A percentile compares a stretch with the other conserved stretches of the same genome.
Evolutionary conservation across 1,140 invertebrate genomes (phyloP).

Genomic region (Aphaenogaster ashmeadi): DNA sequence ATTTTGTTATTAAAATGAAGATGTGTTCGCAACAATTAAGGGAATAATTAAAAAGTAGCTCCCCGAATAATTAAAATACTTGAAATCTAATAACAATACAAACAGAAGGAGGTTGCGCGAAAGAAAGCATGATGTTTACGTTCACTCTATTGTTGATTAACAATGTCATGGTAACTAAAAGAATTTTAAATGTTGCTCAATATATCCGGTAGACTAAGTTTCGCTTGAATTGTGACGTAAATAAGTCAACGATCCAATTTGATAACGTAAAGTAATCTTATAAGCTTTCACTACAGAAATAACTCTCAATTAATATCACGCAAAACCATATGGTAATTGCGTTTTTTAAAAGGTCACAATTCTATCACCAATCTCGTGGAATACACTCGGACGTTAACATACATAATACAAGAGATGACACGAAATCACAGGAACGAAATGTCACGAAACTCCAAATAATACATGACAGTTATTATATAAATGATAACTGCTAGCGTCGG

Average conservation of each 20-base stretch:
- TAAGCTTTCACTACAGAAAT: not conserved
- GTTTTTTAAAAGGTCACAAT: not conserved
- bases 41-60: not conserved
- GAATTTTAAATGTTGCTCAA: not conserved
- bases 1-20: too few relatives aligned
- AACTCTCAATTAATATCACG: not conserved
- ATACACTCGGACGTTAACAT: not conserved
- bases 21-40: not conserved
- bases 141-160: not conserved
- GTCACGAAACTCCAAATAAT: constrained; percentile 3
- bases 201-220: not conserved
- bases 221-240: not conserved
- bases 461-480: constrained; percentile 16
- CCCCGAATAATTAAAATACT: not conserved
- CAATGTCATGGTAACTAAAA: not conserved
- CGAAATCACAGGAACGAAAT: not conserved
- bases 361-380: not conserved
- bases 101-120: too few relatives aligned
- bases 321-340: not conserved
- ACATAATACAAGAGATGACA: not conserved
- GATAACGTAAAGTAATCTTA: not conserved
- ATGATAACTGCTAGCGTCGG: not conserved
- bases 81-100: too few relatives aligned
- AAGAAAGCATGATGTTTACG: too few relatives aligned
- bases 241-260: not conserved